Evolutionary conservation across 2,797 vertebrate genomes (phyloP).

Genomic region (Urophycis tenuis): DNA sequence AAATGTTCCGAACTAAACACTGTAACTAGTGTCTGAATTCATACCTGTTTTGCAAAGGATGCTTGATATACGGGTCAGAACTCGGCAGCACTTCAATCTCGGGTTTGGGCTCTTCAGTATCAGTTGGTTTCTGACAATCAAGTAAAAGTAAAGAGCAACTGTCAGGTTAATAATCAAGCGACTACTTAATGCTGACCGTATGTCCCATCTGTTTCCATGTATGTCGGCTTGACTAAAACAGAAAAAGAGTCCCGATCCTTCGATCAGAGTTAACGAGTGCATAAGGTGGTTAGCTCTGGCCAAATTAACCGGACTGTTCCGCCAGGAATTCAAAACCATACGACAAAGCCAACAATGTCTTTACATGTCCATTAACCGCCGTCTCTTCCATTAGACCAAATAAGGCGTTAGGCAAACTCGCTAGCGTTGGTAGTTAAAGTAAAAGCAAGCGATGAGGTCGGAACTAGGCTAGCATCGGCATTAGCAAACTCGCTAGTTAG

Average conservation of each 20-base stretch:
- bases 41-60: conserved; percentile 79
- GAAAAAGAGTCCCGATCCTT: too few species aligned
- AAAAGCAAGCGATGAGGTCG: not conserved
- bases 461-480: not conserved
- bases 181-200: not conserved
- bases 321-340: too few species aligned
- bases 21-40: conserved; percentile 23
- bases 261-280: too few species aligned
- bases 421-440: not conserved
- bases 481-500: not conserved
- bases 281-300: too few species aligned
- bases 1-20: not conserved
- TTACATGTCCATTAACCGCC: not conserved
- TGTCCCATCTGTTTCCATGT: not conserved
- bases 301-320: too few species aligned
- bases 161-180: not conserved
- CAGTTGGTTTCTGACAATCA: conserved; percentile 64
- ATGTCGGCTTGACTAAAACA: not conserved
- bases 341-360: not conserved
- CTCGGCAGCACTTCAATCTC: conserved; percentile 58
- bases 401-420: not conserved
- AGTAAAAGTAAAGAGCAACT: conserved; percentile 8
- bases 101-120: conserved; percentile 66
- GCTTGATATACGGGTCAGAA: conserved; percentile 75
- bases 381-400: not conserved